Evolutionary conservation across 2,888 invertebrate genomes (phyloP), one percentile per base, ranked within the genome.

Genomic region (Thymelicus acteon): DNA sequence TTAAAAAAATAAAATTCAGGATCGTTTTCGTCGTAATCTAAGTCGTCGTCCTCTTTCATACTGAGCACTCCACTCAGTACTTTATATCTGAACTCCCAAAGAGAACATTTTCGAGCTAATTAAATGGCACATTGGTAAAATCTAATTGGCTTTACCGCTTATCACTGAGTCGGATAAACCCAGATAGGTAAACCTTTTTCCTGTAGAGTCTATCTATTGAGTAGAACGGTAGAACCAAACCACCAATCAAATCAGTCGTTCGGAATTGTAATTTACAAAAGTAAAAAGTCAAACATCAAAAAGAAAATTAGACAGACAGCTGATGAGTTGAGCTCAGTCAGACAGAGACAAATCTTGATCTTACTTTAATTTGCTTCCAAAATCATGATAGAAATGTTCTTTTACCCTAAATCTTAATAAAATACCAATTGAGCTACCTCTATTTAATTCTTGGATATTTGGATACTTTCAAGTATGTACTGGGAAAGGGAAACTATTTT

Each of bases 21-120:
- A 62, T 73, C 72, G 40, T 72, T 67, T 40, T 73, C 63, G 52
- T 73, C 74, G 61, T 63, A 69, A 12, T 69, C 60, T n/a, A 49
- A 48, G 6, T 69, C 69, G 47, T 67, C 60, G 24, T 63, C 47
- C 19, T 39, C 54, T 61, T 10, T 47, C 68, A 68, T 69, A 63
- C 69, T 69, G 69, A 49, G 47, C 44, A 44, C 44, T 44, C 61
- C 44, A 0, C 15, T 60, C 37, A 15, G 19, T 37, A 48, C 12
- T 19, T 69, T 48, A 63, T 57, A 63, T 8, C 37, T 4, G 54
- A 62, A 44, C 15, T 54, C 10, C 13, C 13, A n/a, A 31, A 58
- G 48, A 37, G 37, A 68, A 3, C 58, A 69, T 69, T 48, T 37
- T 67, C 8, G 12, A 52, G 47, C 54, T 8, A 52, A 44, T 54